Percentiles rank a stretch among this genome's conserved stretches.
Evolutionary conservation across 2,113 vertebrate species (phyloP).

Genomic region (Psilopogon haemacephalus): DNA sequence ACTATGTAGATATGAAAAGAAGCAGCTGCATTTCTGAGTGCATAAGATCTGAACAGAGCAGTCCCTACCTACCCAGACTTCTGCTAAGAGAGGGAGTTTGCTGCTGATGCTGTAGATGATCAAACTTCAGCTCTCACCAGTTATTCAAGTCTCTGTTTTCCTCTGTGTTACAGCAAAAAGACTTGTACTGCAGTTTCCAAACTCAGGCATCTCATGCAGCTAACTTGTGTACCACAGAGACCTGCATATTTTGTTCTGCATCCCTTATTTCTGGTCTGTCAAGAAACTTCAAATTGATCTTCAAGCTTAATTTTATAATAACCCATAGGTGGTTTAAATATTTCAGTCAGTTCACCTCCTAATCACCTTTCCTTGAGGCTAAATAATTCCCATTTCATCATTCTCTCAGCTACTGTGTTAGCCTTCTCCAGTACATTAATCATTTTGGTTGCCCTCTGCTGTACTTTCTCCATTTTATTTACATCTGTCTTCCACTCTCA

Average conservation of each 20-base stretch:
- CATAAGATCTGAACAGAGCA: not conserved
- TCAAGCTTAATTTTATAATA: constrained; percentile 60
- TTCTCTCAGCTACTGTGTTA: constrained; percentile 45
- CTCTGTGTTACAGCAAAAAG: fast-evolving
- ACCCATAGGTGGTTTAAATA: constrained; percentile 63
- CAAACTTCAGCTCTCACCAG: not conserved
- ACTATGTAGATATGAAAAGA: not conserved
- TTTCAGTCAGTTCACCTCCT: constrained; percentile 65
- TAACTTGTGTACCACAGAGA: not conserved
- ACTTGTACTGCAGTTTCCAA: not conserved
- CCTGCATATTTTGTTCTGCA: constrained; percentile 8
- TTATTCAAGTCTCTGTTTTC: not conserved
- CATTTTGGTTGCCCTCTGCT: constrained; percentile 51
- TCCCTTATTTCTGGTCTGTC: constrained; percentile 38
- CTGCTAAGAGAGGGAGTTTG: not conserved
- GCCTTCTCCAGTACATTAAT: constrained; percentile 44
- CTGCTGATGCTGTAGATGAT: not conserved
- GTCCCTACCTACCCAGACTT: not conserved
- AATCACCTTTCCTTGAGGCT: constrained; percentile 62
- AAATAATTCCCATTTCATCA: constrained; percentile 68
- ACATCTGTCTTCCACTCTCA: constrained; percentile 40
- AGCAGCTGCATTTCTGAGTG: not conserved
- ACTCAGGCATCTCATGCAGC: not conserved
- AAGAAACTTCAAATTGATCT: constrained; percentile 47
- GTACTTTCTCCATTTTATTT: constrained; percentile 52